Evolutionary conservation across 2,113 vertebrate genomes (phyloP).

Genomic region (Columba livia): DNA sequence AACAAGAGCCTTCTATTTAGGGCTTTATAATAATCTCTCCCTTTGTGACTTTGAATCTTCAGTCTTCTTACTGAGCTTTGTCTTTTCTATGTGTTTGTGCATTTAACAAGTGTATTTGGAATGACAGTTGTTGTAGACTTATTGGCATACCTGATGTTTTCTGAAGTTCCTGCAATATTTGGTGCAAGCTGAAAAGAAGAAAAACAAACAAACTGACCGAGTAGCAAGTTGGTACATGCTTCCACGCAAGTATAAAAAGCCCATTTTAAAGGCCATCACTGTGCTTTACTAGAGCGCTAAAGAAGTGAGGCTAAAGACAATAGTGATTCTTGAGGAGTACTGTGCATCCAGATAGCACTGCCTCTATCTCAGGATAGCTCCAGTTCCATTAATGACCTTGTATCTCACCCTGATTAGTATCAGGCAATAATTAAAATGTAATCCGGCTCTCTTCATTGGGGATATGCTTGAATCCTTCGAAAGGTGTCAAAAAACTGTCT

Average conservation of each 20-base stretch:
- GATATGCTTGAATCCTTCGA: neutral
- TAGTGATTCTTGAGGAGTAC: neutral
- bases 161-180: neutral
- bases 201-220: accelerated
- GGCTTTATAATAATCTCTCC: neutral
- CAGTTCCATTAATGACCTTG: neutral
- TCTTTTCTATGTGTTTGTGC: neutral
- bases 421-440: neutral
- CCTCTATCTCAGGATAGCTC: neutral
- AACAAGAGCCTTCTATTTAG: neutral
- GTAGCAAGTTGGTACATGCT: neutral
- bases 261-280: neutral
- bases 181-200: neutral
- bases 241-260: neutral
- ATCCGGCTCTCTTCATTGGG: neutral
- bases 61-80: neutral
- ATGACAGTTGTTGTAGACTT: neutral
- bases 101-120: neutral
- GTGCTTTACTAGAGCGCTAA: neutral
- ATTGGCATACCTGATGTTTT: neutral
- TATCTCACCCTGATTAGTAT: neutral
- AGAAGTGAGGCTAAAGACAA: neutral
- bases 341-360: neutral
- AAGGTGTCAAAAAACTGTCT: neutral
- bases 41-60: neutral